These are phyloP conservation scores for Melanotaenia parkinsoni DNA, from an alignment of 2,797 vertebrate genomes.

Conservation along the genomic window DNA sequence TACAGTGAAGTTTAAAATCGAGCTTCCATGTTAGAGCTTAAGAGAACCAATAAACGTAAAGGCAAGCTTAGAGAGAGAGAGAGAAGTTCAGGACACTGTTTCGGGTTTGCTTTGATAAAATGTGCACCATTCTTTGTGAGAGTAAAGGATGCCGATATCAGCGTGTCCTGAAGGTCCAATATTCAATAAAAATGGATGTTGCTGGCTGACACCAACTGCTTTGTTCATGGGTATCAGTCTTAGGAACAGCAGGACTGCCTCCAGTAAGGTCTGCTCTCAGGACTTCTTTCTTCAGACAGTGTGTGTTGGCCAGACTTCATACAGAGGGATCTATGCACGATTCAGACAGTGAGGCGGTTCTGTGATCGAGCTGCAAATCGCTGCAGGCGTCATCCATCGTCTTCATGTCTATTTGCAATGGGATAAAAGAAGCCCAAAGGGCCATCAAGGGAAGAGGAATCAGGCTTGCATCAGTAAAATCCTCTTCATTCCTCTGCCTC, in stretches of 20 bases:
- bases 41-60: conserved; percentile 50
- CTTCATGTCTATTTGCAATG: conserved; percentile 67
- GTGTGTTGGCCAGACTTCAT: conserved; percentile 65
- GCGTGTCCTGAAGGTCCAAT: conserved; percentile 1
- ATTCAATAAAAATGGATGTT: conserved; percentile 19
- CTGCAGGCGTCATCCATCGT: conserved; percentile 74
- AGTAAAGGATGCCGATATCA: conserved; percentile 1
- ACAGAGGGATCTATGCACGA: conserved; percentile 66
- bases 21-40: conserved; percentile 47
- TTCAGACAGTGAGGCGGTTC: conserved; percentile 70
- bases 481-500: conserved; percentile 49
- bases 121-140: neutral
- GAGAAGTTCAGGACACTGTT: conserved; percentile 35
- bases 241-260: conserved; percentile 30
- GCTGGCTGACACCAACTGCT: conserved; percentile 8
- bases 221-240: conserved; percentile 26
- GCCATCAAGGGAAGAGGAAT: conserved; percentile 50
- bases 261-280: conserved; percentile 43
- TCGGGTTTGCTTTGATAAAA: neutral
- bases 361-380: conserved; percentile 75
- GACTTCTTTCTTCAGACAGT: conserved; percentile 54
- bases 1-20: conserved; percentile 28
- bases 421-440: conserved; percentile 36
- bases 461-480: conserved; percentile 37
- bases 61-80: conserved; percentile 23